Percentiles rank a stretch among this genome's conserved stretches.
Conservation (phyloP, 2,888 invertebrate genomes). For the Eupithecia exiguata region DNA sequence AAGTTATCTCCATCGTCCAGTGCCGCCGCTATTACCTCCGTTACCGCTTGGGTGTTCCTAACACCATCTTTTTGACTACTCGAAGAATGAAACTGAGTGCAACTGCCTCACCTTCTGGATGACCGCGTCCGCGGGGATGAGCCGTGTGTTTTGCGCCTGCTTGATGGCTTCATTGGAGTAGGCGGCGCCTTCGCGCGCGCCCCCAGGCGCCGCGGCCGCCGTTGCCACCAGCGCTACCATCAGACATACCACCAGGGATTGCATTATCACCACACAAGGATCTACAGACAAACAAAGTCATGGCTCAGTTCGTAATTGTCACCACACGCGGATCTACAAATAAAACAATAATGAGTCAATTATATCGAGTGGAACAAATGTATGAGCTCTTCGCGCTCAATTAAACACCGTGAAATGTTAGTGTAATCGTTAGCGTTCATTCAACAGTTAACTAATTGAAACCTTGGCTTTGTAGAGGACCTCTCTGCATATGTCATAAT, state of each 20-base stretch:
- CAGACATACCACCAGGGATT: constrained; percentile 69
- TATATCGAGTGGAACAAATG: not conserved
- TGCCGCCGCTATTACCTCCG: not conserved
- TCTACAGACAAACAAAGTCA: not conserved
- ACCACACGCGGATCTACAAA: not conserved
- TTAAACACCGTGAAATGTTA: not conserved
- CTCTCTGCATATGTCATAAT: not conserved
- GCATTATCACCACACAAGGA: constrained; percentile 55
- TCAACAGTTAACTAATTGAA: not conserved
- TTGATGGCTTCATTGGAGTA: constrained; percentile 94
- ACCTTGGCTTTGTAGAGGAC: not conserved
- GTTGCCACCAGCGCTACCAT: constrained; percentile 78
- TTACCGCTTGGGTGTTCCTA: not conserved
- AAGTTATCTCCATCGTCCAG: not conserved
- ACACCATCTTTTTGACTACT: not conserved
- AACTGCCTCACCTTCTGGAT: constrained; percentile 88
- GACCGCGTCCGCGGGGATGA: constrained; percentile 93
- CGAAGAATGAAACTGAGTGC: not conserved
- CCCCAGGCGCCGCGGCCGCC: constrained; percentile 81
- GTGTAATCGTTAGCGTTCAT: not conserved
- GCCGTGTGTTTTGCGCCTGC: constrained; percentile 92
- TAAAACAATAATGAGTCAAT: not conserved
- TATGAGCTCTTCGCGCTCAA: not conserved
- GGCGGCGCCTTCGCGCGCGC: constrained; percentile 89
- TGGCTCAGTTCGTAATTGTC: not conserved